These are phyloP conservation scores for Napeogenes inachia DNA, from an alignment of 2,888 invertebrate species.

Conservation along the genomic window DNA sequence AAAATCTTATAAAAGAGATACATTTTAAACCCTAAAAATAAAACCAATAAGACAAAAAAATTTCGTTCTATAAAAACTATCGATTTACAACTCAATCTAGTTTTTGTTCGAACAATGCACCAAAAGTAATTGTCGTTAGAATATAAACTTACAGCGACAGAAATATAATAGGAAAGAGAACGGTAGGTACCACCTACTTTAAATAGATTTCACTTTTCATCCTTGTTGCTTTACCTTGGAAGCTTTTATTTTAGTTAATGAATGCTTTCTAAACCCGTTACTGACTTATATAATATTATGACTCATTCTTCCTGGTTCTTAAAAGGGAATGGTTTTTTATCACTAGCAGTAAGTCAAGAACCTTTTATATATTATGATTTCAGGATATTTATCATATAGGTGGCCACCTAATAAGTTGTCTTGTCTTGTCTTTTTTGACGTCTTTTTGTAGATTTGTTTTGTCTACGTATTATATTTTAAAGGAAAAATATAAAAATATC, in stretches of 20 bases:
- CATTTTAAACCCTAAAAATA: neutral
- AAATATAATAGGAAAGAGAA: constrained; percentile 51
- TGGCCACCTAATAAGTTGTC: too few relatives aligned
- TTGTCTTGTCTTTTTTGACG: too few relatives aligned
- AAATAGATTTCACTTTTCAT: constrained; percentile 69
- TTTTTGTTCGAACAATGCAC: constrained; percentile 13
- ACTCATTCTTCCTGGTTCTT: neutral
- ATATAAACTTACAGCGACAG: constrained; percentile 30
- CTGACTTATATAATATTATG: neutral
- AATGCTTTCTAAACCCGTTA: constrained; percentile 1
- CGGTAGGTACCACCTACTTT: too few relatives aligned
- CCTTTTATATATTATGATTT: too few relatives aligned
- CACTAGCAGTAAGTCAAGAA: too few relatives aligned
- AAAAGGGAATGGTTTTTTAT: neutral
- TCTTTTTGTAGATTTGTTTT: too few relatives aligned
- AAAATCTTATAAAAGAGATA: neutral
- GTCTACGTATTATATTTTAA: too few relatives aligned
- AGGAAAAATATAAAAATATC: too few relatives aligned
- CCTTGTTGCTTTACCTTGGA: constrained; percentile 56
- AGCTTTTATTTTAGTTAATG: constrained; percentile 8
- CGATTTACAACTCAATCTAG: neutral
- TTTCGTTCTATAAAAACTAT: neutral
- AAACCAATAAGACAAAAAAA: neutral
- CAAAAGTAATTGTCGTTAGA: constrained; percentile 40
- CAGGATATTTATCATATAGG: too few relatives aligned